A percentile compares a stretch with the other conserved stretches of the same genome.
These are phyloP conservation scores for Alectura lathami DNA, from an alignment of 2,113 vertebrate species.

Conservation along the genomic window DNA sequence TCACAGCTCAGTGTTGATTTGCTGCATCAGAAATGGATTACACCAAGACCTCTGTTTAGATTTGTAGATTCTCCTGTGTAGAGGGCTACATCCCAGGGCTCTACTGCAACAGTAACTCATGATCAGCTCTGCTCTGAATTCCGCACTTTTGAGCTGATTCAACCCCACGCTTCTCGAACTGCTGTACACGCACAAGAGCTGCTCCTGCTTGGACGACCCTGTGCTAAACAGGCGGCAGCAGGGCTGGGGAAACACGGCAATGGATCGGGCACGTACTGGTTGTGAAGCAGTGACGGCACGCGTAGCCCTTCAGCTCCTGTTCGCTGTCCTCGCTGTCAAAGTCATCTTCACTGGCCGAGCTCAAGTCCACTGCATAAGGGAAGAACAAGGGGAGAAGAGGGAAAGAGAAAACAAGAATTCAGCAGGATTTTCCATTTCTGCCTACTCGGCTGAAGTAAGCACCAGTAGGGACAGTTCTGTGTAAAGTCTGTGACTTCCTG, in stretches of 20 bases:
- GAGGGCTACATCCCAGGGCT: background rate
- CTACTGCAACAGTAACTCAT: background rate
- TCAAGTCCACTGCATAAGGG: slow-evolving; percentile 88
- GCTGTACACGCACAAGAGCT: background rate
- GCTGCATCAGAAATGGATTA: background rate
- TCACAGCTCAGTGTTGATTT: background rate
- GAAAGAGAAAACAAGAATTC: background rate
- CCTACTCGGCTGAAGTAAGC: background rate
- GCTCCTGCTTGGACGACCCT: background rate
- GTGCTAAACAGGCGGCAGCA: background rate
- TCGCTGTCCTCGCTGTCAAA: slow-evolving; percentile 99
- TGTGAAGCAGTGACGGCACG: slow-evolving; percentile 97
- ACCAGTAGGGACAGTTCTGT: fast-evolving
- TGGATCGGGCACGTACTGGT: slow-evolving; percentile 84
- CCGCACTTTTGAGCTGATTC: background rate
- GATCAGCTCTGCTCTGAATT: background rate
- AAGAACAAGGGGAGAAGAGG: background rate
- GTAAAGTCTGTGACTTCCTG: background rate
- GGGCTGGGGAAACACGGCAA: background rate
- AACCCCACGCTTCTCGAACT: fast-evolving
- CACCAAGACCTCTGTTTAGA: background rate
- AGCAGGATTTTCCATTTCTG: background rate
- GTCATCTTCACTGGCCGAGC: slow-evolving; percentile 98
- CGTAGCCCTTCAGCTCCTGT: slow-evolving; percentile 98
- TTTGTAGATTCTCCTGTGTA: background rate